phyloP scores from a whole-genome alignment of 2,888 invertebrate species.

The Caenorhabditis sp. region DNA sequence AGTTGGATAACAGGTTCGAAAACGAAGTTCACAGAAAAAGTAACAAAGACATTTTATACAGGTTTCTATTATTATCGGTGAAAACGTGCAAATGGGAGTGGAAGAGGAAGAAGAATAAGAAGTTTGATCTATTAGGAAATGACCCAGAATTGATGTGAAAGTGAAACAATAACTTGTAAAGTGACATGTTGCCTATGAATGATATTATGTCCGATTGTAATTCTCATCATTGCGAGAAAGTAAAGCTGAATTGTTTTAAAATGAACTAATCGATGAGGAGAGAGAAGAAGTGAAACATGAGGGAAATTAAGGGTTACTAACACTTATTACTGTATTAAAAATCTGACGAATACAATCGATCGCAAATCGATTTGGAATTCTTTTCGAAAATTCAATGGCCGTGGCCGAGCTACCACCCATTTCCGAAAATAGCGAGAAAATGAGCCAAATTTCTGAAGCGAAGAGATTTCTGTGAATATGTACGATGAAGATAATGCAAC shows the following conservation, averaged over 20 bases:
- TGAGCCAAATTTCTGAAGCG: no score
- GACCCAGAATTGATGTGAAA: neutral
- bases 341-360: no score
- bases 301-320: neutral
- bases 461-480: no score
- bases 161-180: neutral
- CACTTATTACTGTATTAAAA: no score
- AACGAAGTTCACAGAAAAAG: neutral
- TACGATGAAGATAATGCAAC: no score
- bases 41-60: neutral
- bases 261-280: no score
- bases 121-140: neutral
- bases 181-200: slow-evolving; percentile 15
- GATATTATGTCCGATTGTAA: neutral
- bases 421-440: no score
- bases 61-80: neutral
- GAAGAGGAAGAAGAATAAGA: slow-evolving; percentile 19
- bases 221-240: neutral
- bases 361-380: no score
- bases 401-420: no score
- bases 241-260: neutral
- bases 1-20: no score
- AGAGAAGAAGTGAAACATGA: neutral
- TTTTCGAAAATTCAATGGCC: no score
- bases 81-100: slow-evolving; percentile 29